A percentile compares a stretch with the other conserved stretches of the same genome.
These are phyloP conservation scores for Octopus bimaculoides DNA, from an alignment of 1,140 invertebrate species.

Conservation along the genomic window DNA sequence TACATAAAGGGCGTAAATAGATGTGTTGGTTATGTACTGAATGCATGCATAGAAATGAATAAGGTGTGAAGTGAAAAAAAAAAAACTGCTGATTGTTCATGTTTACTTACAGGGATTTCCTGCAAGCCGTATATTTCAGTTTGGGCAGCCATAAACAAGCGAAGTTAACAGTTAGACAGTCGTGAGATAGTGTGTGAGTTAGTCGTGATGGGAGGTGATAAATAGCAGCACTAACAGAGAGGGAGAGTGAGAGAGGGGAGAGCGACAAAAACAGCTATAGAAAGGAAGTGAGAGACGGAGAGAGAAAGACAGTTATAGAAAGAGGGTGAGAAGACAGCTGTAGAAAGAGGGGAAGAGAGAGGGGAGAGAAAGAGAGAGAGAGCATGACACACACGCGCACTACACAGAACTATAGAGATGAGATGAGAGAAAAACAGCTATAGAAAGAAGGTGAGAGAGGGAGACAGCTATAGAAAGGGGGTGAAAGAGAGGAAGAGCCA, in stretches of 20 bases:
- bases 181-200: background rate
- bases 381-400: no score
- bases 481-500: no score
- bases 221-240: background rate
- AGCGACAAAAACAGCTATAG: background rate
- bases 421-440: no score
- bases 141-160: constrained; percentile 31
- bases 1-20: no score
- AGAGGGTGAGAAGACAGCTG: background rate
- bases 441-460: no score
- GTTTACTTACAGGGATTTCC: constrained; percentile 26
- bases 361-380: no score
- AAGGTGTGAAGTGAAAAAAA: background rate
- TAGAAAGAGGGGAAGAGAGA: background rate
- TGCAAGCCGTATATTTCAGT: constrained; percentile 33
- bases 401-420: no score
- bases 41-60: background rate
- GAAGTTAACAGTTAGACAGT: background rate
- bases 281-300: background rate
- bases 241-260: background rate
- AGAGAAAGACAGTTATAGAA: background rate
- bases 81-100: background rate
- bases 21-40: no score
- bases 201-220: background rate
- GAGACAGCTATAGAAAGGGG: no score